Conservation (phyloP, 2,113 vertebrate species). For the Cololabis saira region DNA sequence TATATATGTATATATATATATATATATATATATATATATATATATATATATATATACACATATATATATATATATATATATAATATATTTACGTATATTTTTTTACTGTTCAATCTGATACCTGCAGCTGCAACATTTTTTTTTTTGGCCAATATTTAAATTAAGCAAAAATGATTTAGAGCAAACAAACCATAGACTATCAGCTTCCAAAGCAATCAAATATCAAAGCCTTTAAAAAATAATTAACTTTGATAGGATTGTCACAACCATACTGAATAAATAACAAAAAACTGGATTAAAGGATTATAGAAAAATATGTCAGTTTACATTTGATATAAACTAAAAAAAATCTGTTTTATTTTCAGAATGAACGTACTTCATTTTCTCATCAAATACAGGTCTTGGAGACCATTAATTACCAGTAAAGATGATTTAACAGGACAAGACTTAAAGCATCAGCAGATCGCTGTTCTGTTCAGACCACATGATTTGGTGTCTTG, state of each 20-base stretch:
- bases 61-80: too few relatives aligned
- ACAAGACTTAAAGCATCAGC: too few relatives aligned
- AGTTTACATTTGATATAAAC: conserved; percentile 18
- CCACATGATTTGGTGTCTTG: too few relatives aligned
- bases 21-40: too few relatives aligned
- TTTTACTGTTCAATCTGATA: not conserved
- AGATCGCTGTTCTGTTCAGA: too few relatives aligned
- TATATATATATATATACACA: too few relatives aligned
- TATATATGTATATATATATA: too few relatives aligned
- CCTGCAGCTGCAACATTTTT: not conserved
- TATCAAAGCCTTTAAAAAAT: conserved; percentile 50
- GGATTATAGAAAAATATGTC: conserved; percentile 23
- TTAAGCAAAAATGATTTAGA: conserved; percentile 18
- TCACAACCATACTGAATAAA: conserved; percentile 31
- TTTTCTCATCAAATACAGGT: not conserved
- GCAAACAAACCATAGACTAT: conserved; percentile 29
- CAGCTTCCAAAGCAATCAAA: conserved; percentile 34
- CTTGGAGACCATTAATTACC: too few relatives aligned
- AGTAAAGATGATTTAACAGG: too few relatives aligned
- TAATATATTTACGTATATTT: too few relatives aligned
- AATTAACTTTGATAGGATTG: conserved; percentile 49
- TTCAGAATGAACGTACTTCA: not conserved
- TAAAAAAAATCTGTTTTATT: not conserved
- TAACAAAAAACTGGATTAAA: conserved; percentile 37
- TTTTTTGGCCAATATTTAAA: conserved; percentile 23